Conservation (phyloP, 1,140 invertebrate species). For the Arion vulgaris region DNA sequence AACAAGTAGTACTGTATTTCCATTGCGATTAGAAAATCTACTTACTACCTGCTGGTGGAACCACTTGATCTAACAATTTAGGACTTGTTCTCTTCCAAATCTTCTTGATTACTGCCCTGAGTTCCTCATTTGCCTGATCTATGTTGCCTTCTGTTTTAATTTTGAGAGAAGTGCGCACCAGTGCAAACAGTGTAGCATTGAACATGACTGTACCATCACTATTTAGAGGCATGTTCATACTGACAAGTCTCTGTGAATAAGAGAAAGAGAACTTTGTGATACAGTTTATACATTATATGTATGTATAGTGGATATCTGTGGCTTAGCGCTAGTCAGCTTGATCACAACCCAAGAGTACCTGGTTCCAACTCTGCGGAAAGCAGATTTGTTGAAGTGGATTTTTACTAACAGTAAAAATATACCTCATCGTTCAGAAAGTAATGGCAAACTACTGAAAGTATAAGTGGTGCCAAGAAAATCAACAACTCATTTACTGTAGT, state of each 20-base stretch:
- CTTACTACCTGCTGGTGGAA: constrained; percentile 91
- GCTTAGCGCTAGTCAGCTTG: no score
- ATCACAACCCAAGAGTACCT: no score
- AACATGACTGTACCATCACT: constrained; percentile 99
- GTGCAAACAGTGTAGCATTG: constrained; percentile 98
- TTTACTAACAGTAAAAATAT: no score
- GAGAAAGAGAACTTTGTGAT: neutral
- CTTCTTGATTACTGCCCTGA: constrained; percentile 96
- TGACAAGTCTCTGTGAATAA: constrained; percentile 86
- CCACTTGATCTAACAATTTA: constrained; percentile 97
- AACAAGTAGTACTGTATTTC: neutral
- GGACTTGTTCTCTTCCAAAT: constrained; percentile 99
- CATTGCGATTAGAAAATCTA: constrained; percentile 44
- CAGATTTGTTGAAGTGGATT: no score
- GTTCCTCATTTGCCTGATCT: constrained; percentile 94
- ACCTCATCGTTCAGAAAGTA: no score
- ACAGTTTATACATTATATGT: no score
- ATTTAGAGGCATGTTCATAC: constrained; percentile 99
- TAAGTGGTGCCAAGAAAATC: no score
- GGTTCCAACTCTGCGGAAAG: no score
- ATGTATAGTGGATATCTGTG: no score
- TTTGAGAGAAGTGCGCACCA: constrained; percentile 95
- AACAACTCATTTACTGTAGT: no score
- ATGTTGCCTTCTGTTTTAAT: constrained; percentile 98
- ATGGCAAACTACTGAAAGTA: no score